These are phyloP conservation scores for Oncorhynchus tshawytscha DNA, from an alignment of 2,113 vertebrate species.

Conservation along the genomic window DNA sequence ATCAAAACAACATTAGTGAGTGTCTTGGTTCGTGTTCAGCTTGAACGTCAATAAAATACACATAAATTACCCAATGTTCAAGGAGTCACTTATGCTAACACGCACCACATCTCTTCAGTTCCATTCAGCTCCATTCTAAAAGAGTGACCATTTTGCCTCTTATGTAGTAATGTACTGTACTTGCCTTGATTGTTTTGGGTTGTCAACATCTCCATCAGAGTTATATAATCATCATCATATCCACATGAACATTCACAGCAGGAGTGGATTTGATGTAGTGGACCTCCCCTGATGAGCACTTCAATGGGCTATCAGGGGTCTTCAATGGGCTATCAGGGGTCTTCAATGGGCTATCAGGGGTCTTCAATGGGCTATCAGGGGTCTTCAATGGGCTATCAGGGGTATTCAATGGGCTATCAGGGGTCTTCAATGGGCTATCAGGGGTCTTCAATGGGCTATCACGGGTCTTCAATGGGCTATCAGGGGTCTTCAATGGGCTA, in stretches of 20 bases:
- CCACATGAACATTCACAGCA: conserved; percentile 56
- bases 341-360: too few species aligned
- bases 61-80: conserved; percentile 26
- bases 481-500: too few species aligned
- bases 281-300: conserved; percentile 61
- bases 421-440: too few species aligned
- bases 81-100: neutral
- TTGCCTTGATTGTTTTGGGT: neutral
- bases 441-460: too few species aligned
- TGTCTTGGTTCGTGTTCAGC: conserved; percentile 60
- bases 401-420: too few species aligned
- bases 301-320: conserved; percentile 46
- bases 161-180: too few species aligned
- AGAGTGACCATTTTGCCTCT: neutral
- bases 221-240: conserved; percentile 37
- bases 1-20: conserved; percentile 45
- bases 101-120: neutral
- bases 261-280: conserved; percentile 54
- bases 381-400: too few species aligned
- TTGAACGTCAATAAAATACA: conserved; percentile 54
- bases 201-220: conserved; percentile 51
- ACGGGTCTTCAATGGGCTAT: too few species aligned
- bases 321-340: conserved; percentile 31
- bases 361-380: too few species aligned
- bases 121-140: neutral